Percentiles rank a stretch among this genome's conserved stretches.
These are phyloP conservation scores for Galbula dea DNA, from an alignment of 2,113 vertebrate species.

Conservation along the genomic window DNA sequence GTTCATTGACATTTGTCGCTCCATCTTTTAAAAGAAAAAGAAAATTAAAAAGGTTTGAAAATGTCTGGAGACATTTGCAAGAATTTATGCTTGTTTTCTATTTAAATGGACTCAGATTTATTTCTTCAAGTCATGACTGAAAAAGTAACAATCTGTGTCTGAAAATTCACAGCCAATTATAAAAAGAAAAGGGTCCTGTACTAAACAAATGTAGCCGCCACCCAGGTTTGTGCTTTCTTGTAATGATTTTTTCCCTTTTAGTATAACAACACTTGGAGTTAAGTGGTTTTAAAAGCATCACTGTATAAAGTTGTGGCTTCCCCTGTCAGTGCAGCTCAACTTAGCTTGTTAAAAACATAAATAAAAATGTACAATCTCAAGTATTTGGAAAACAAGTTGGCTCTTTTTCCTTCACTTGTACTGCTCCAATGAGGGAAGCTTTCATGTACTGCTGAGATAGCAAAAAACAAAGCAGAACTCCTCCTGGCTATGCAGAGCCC, in stretches of 20 bases:
- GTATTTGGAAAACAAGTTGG: neutral
- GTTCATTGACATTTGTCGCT: slow-evolving; percentile 98
- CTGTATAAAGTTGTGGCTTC: slow-evolving; percentile 62
- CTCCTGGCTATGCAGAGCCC: neutral
- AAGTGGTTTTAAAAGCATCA: slow-evolving; percentile 62
- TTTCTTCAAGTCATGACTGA: slow-evolving; percentile 31
- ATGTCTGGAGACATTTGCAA: neutral
- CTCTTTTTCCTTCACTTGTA: neutral
- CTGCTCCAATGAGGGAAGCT: neutral
- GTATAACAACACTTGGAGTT: slow-evolving; percentile 35
- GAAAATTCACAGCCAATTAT: slow-evolving; percentile 29
- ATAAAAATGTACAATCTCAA: slow-evolving; percentile 36
- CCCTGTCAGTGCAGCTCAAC: neutral
- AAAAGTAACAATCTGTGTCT: slow-evolving; percentile 44
- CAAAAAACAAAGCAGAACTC: neutral
- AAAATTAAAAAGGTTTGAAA: neutral
- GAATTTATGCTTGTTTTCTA: neutral
- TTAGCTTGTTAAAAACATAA: slow-evolving; percentile 47
- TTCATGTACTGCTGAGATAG: slow-evolving; percentile 11
- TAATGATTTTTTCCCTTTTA: slow-evolving; percentile 25
- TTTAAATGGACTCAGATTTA: neutral
- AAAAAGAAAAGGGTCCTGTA: slow-evolving; percentile 28
- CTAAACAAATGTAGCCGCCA: slow-evolving; percentile 41
- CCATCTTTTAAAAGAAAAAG: slow-evolving; percentile 83
- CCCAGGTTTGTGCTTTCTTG: neutral